These are phyloP conservation scores for Sprattus sprattus DNA, from an alignment of 2,113 vertebrate species.

Conservation along the genomic window DNA sequence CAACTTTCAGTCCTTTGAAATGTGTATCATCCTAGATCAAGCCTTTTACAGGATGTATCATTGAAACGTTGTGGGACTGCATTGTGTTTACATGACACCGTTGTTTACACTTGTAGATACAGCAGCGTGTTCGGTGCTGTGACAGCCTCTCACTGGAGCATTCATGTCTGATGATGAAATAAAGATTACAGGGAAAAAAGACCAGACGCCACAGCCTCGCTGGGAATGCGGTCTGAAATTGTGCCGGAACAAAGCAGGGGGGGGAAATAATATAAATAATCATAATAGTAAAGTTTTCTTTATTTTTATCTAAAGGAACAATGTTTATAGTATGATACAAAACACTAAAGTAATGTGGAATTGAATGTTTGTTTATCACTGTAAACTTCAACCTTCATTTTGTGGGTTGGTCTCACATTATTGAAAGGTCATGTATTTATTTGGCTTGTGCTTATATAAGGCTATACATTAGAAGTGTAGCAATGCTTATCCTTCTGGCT, in stretches of 20 bases:
- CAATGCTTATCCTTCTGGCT: neutral
- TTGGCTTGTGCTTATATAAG: neutral
- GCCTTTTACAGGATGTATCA: slow-evolving; percentile 35
- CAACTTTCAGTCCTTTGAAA: slow-evolving; percentile 1
- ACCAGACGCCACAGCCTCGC: slow-evolving; percentile 15
- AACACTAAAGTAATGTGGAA: neutral
- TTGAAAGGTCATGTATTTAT: neutral
- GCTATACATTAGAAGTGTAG: neutral
- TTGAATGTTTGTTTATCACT: neutral
- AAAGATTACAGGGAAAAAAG: slow-evolving; percentile 34
- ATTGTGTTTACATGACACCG: slow-evolving; percentile 29
- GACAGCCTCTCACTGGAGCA: neutral
- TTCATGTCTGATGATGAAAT: slow-evolving; percentile 36
- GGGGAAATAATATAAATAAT: neutral
- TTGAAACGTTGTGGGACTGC: slow-evolving; percentile 37
- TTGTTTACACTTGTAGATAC: slow-evolving; percentile 36
- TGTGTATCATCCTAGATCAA: slow-evolving; percentile 18
- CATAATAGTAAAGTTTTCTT: neutral
- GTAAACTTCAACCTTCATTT: neutral
- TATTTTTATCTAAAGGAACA: neutral
- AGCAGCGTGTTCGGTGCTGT: slow-evolving; percentile 23
- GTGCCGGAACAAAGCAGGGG: neutral
- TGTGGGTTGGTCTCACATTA: neutral
- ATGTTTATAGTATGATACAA: neutral
- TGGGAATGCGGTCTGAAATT: neutral